Evolutionary conservation across 2,888 invertebrate species (phyloP).

Genomic region (Ferrisia virgata): DNA sequence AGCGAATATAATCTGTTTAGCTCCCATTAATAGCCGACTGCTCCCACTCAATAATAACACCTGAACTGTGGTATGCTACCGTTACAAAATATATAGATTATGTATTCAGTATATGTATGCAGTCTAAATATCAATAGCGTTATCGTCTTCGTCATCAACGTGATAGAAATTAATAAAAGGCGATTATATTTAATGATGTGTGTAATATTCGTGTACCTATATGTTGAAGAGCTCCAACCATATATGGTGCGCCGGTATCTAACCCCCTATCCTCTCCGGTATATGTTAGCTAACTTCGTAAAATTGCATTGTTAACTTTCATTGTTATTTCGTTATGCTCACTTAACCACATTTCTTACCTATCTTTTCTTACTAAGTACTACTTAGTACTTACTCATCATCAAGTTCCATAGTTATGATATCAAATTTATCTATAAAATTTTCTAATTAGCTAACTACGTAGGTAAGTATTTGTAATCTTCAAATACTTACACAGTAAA

Average conservation of each 20-base stretch:
- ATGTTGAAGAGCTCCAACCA: not conserved
- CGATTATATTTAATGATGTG: constrained; percentile 29
- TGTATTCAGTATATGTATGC: not conserved
- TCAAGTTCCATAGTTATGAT: not conserved
- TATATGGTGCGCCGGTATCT: not conserved
- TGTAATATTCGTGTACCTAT: constrained; percentile 22
- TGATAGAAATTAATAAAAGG: constrained; percentile 30
- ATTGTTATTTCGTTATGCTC: not conserved
- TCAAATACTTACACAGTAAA: too few relatives aligned
- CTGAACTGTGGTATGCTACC: constrained; percentile 23
- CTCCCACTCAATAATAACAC: constrained; percentile 28
- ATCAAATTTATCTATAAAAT: not conserved
- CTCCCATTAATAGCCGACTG: constrained; percentile 28
- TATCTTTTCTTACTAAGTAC: not conserved
- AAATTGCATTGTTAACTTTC: constrained; percentile 22
- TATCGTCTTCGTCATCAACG: constrained; percentile 21
- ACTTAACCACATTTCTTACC: not conserved
- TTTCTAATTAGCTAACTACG: too few relatives aligned
- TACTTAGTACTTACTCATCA: too few relatives aligned
- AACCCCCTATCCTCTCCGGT: not conserved
- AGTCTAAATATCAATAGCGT: constrained; percentile 28
- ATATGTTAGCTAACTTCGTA: not conserved
- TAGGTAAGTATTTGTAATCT: too few relatives aligned
- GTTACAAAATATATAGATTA: not conserved
- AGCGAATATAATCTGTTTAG: constrained; percentile 35